Evolutionary conservation across 2,113 vertebrate genomes (phyloP), one percentile per base, ranked within the genome.

Genomic region (Oxygymnocypris stewartii): DNA sequence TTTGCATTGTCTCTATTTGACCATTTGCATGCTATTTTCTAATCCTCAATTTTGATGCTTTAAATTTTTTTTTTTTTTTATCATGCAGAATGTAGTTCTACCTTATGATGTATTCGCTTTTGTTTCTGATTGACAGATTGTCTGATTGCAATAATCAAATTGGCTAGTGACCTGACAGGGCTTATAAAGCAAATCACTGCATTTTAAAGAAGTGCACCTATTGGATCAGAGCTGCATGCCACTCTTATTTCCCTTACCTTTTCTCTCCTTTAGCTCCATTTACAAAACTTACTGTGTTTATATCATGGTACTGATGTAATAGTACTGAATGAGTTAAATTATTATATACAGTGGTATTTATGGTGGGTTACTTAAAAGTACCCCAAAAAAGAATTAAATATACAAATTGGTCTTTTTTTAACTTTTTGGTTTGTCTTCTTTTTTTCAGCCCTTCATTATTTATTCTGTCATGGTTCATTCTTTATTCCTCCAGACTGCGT

Each of bases 401-500:
- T 57, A 57, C 6, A 57, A 20, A 51, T 57, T 7, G 7, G 6
- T 57, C 28, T 6, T 2, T 54, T 1, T 57, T 0, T 18, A 7
- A 7, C 20, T n/a, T 61, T 61, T 61, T 61, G 20, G 57, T n/a
- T 59, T 23, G 16, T 74, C 37, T 74, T 85, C 82, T 91, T 88
- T 91, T 86, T 92, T 87, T 84, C 88, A 81, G 88, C 82, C 80
- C 82, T 84, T 91, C 90, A 90, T 87, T 87, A 85, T 91, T 89
- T 90, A 85, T 92, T 88, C 84, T 79, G 84, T 87, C 40, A 84
- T 87, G 2, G 42, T 40, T 65, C 23, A 28, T 85, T 86, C 85
- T 87, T 88, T 83, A 84, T 84, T 87, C 88, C 91, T 90, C 87
- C 82, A 86, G 88, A 92, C 89, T 91, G 88, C 90, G 89, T 92